Evolutionary conservation across 2,797 vertebrate species (phyloP), one percentile per base, ranked within the genome.

Genomic region (Pipistrellus nathusii): DNA sequence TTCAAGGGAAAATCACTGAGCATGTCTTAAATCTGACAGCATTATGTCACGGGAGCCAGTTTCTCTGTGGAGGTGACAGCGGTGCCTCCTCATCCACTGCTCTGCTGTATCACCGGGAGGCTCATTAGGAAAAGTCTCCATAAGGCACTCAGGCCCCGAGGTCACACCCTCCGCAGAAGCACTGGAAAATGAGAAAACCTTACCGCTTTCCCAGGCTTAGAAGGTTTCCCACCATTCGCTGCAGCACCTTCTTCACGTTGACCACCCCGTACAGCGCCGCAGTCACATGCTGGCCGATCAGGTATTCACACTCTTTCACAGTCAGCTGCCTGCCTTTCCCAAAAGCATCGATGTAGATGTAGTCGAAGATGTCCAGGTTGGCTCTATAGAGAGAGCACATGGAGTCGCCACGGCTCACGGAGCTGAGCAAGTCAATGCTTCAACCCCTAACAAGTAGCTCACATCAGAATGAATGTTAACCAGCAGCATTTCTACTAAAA

Each of bases 191-290:
- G 8, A 32, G 44, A 30, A 73, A 48, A 5, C 59, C 98, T 98
- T 96, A 99, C 98, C 99, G 98, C 97, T 99, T 99, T 75, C 99
- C 99, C 1, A 99, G 99, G 98, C 99, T 99, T 2, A 99, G 97
- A 93, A 99, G 98, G 94, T 99, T 99, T 8, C 99, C 99, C 98
- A 99, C 99, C 99, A 99, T 99, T 38, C 99, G 98, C 96, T 99
- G 99, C 84, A 99, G 96, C 95, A 99, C 99, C 95, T 99, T 99
- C 30, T 99, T 99, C 41, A 99, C 99, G 46, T 98, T 99, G 95
- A 99, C 99, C 96, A 99, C 98, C 1, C 98, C 99, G 30, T 99
- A 99, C 96, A 99, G 99, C 35, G 99, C 99, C 46, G 99, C 99
- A 0, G 99, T 99, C 98, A 99, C 99, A 14, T 99, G 99, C 98